These are phyloP conservation scores for Delphinus delphis DNA, from an alignment of 2,113 vertebrate species.

Conservation along the genomic window DNA sequence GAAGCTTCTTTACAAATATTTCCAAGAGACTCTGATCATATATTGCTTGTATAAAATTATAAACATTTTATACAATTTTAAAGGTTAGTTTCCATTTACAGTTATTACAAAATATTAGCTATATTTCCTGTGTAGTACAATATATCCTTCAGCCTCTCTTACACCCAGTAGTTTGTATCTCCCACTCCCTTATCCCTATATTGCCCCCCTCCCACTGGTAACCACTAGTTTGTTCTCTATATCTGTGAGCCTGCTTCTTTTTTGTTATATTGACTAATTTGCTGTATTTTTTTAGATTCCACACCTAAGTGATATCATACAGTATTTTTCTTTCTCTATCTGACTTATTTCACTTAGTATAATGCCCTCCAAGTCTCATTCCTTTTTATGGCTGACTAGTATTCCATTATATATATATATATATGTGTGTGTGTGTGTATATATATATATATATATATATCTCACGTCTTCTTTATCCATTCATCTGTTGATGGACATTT, in stretches of 20 bases:
- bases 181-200: background rate
- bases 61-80: background rate
- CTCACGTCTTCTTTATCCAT: background rate
- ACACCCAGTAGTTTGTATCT: background rate
- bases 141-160: background rate
- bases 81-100: background rate
- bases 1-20: background rate
- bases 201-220: background rate
- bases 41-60: background rate
- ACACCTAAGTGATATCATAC: background rate
- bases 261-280: background rate
- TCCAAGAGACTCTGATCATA: background rate
- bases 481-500: background rate
- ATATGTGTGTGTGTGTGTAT: fast-evolving
- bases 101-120: background rate
- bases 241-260: background rate
- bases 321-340: background rate
- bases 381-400: background rate
- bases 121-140: background rate
- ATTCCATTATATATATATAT: background rate
- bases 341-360: background rate
- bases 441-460: background rate
- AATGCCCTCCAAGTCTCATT: background rate
- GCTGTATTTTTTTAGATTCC: background rate
- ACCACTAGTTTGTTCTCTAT: background rate